Percentiles rank a stretch among this genome's conserved stretches.
phyloP scores from a whole-genome alignment of 2,797 vertebrate genomes.

The Poeciliopsis paucimaculata region DNA sequence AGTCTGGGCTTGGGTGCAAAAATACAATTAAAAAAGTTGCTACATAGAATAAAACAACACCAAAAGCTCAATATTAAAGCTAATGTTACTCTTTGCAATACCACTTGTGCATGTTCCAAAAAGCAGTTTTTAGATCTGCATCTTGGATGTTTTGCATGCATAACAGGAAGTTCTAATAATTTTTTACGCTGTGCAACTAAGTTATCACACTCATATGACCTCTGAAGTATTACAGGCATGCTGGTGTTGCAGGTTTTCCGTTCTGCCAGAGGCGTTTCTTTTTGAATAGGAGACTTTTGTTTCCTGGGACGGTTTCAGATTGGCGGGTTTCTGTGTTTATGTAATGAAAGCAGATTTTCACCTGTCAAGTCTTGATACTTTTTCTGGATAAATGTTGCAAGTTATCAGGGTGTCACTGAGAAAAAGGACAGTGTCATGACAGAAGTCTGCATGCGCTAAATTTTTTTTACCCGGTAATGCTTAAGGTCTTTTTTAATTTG shows the following conservation, averaged over 20 bases:
- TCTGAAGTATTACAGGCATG: constrained; percentile 14
- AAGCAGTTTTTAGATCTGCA: neutral
- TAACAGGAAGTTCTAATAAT: neutral
- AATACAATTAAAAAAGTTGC: neutral
- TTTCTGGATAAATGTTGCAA: constrained; percentile 12
- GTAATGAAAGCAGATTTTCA: constrained; percentile 18
- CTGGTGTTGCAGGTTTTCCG: constrained; percentile 9
- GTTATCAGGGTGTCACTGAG: neutral
- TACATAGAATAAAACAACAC: neutral
- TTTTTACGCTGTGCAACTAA: constrained; percentile 7
- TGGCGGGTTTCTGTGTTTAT: constrained; percentile 30
- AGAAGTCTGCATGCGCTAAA: neutral
- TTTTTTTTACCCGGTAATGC: neutral
- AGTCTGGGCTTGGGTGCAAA: neutral
- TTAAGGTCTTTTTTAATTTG: neutral
- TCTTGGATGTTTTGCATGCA: neutral
- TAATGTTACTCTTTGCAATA: neutral
- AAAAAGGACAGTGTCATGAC: neutral
- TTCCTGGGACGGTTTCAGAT: constrained; percentile 29
- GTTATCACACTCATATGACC: constrained; percentile 12
- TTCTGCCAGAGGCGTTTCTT: neutral
- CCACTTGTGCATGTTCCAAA: neutral
- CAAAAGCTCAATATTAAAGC: neutral
- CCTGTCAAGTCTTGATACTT: constrained; percentile 14
- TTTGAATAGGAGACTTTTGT: constrained; percentile 25